A percentile compares a stretch with the other conserved stretches of the same genome.
phyloP scores from a whole-genome alignment of 2,797 vertebrate genomes.

The Falco concolor region DNA sequence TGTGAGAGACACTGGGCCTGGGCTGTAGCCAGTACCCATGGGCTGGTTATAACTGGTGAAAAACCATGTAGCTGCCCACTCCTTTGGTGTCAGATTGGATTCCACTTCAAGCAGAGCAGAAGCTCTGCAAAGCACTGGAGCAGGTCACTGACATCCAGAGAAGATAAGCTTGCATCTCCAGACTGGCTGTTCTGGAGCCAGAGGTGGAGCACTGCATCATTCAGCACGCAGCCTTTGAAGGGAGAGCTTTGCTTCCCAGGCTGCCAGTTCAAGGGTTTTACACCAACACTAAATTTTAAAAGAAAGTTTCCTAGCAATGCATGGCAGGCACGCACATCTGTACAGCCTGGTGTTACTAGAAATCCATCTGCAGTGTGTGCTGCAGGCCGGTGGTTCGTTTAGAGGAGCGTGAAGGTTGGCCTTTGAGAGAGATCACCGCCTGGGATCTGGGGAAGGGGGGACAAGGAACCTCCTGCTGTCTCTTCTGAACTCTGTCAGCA shows the following conservation, averaged over 20 bases:
- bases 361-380: not conserved
- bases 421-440: not conserved
- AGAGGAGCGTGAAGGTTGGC: not conserved
- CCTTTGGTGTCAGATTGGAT: not conserved
- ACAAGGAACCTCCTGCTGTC: not conserved
- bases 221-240: not conserved
- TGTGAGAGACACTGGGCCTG: not conserved
- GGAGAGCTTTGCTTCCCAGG: not conserved
- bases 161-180: not conserved
- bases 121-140: not conserved
- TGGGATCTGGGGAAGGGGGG: not conserved
- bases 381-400: not conserved
- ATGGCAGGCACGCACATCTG: not conserved
- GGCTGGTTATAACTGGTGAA: not conserved
- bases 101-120: not conserved
- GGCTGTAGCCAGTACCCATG: not conserved
- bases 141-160: no score
- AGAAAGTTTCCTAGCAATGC: not conserved
- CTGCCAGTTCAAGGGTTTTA: not conserved
- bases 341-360: not conserved
- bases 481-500: not conserved
- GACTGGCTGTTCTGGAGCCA: not conserved
- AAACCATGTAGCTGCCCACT: not conserved
- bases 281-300: not conserved
- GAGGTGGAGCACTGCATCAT: rapidly evolving